These are phyloP conservation scores for Lophura nycthemera DNA, from an alignment of 2,113 vertebrate species.

Conservation along the genomic window DNA sequence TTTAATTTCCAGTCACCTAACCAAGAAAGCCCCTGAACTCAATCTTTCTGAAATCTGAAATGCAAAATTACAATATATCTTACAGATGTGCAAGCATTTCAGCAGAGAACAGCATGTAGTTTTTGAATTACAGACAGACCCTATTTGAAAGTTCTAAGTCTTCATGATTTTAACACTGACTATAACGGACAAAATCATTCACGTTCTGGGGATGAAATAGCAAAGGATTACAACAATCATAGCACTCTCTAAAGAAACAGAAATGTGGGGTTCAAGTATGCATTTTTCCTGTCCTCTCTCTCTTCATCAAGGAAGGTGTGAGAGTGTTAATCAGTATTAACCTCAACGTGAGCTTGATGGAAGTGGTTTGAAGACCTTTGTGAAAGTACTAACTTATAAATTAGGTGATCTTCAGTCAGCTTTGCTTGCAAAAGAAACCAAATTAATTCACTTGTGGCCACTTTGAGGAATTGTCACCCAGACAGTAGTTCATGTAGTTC, in stretches of 20 bases:
- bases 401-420: background rate
- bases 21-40: background rate
- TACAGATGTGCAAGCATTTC: background rate
- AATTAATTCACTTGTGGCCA: background rate
- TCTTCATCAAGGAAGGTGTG: background rate
- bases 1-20: background rate
- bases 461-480: background rate
- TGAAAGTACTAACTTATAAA: background rate
- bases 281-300: background rate
- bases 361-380: background rate
- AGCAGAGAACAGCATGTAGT: background rate
- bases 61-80: background rate
- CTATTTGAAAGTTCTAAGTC: fast-evolving
- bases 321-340: background rate
- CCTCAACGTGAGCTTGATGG: background rate
- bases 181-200: background rate
- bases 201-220: background rate
- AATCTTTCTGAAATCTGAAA: background rate
- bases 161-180: background rate
- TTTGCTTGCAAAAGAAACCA: background rate
- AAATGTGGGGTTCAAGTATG: background rate
- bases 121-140: background rate
- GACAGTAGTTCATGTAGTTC: background rate
- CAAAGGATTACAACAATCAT: background rate
- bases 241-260: background rate